Percentiles rank a stretch among this genome's conserved stretches.
Conservation (phyloP, 1,140 invertebrate genomes). For the Nebria ingens region DNA sequence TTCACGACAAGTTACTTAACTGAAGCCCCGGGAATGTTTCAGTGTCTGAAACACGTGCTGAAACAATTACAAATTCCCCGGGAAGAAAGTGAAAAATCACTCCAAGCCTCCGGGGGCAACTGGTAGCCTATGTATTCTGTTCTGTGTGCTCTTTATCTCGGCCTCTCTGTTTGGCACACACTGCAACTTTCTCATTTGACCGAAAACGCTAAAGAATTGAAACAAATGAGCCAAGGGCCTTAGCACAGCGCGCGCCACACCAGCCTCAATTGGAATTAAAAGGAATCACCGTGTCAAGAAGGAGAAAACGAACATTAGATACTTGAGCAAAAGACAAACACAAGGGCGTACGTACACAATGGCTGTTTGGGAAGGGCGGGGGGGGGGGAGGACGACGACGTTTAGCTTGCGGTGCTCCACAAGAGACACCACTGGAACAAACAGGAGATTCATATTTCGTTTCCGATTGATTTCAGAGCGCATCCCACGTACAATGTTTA, state of each 20-base stretch:
- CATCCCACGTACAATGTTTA: background rate
- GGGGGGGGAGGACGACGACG: background rate
- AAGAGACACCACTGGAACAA: background rate
- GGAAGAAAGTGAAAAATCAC: background rate
- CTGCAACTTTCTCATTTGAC: constrained; percentile 2
- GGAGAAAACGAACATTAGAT: no score
- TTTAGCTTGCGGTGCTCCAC: no score
- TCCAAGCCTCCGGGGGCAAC: no score
- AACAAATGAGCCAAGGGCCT: background rate
- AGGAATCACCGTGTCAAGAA: constrained; percentile 5
- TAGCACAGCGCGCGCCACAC: background rate
- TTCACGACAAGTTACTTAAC: no score
- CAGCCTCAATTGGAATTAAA: background rate
- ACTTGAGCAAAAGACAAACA: background rate
- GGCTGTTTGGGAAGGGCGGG: background rate
- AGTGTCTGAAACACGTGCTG: background rate
- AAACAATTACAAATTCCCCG: constrained; percentile 1
- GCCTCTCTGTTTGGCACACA: no score
- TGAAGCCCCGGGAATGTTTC: no score
- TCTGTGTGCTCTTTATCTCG: no score
- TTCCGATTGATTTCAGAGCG: no score
- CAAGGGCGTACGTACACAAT: background rate
- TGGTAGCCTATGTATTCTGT: constrained; percentile 2
- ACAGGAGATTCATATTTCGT: background rate
- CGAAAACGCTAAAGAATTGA: constrained; percentile 9